Evolutionary conservation across 2,797 vertebrate genomes (phyloP).

Genomic region (Eleutherodactylus coqui): DNA sequence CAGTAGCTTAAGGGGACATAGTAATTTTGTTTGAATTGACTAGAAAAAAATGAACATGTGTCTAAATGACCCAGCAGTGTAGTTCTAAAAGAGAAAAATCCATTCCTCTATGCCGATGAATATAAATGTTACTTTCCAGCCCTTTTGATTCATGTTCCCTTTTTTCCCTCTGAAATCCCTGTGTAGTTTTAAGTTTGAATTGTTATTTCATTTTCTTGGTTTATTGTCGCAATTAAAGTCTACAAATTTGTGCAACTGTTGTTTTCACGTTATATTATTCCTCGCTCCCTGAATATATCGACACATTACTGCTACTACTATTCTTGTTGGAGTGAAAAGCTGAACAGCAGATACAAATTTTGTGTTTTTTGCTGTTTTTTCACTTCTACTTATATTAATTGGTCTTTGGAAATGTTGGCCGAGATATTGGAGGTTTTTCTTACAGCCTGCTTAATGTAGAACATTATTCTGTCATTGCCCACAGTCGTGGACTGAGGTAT

Average conservation of each 20-base stretch:
- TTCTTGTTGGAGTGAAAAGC: background rate
- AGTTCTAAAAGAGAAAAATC: constrained; percentile 34
- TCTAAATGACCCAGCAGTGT: constrained; percentile 32
- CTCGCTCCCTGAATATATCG: background rate
- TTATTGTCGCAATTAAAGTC: constrained; percentile 9
- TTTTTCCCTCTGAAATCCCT: background rate
- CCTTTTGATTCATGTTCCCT: background rate
- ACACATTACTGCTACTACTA: background rate
- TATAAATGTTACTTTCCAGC: constrained; percentile 19
- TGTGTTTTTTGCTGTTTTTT: background rate
- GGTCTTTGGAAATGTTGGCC: background rate
- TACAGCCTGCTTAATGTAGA: background rate
- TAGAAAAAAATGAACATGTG: constrained; percentile 44
- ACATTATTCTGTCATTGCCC: background rate
- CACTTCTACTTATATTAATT: too few relatives aligned
- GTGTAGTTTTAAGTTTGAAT: background rate
- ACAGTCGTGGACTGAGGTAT: background rate
- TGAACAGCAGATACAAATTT: background rate
- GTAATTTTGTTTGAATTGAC: constrained; percentile 54
- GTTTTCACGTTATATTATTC: background rate
- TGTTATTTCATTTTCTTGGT: constrained; percentile 1
- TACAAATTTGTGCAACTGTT: background rate
- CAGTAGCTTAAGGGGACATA: constrained; percentile 48
- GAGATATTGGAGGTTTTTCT: background rate
- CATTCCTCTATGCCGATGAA: constrained; percentile 21